Conservation (phyloP, 2,888 invertebrate species). For the Tetranychus piercei region DNA sequence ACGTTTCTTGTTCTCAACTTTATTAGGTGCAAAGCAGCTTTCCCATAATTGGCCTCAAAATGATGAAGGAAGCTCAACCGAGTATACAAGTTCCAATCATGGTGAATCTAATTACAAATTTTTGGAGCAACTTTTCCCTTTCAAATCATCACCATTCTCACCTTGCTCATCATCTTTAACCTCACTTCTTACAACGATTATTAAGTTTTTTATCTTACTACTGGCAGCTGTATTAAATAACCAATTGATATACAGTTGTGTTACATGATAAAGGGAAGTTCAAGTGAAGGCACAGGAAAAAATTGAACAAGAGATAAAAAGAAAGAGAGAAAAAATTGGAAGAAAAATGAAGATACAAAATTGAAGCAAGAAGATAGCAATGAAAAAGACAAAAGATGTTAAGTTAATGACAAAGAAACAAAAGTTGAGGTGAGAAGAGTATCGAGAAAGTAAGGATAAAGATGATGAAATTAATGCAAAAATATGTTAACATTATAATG, state of each 20-base stretch:
- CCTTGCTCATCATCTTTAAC: not conserved
- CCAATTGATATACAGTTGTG: not conserved
- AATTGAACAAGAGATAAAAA: too few relatives aligned
- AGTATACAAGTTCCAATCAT: not conserved
- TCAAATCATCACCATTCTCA: not conserved
- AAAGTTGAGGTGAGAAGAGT: too few relatives aligned
- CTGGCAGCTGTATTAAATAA: not conserved
- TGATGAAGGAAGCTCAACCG: constrained; percentile 11
- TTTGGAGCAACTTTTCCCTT: not conserved
- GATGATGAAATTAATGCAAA: too few relatives aligned
- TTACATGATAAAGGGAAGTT: not conserved
- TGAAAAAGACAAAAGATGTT: too few relatives aligned
- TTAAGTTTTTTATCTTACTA: not conserved
- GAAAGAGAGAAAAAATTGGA: too few relatives aligned
- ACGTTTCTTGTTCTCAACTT: not conserved
- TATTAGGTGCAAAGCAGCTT: constrained; percentile 1
- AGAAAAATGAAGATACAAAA: too few relatives aligned
- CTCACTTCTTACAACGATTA: not conserved
- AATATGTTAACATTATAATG: too few relatives aligned
- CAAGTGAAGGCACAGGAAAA: too few relatives aligned
- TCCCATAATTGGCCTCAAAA: constrained; percentile 10
- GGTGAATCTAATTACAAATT: not conserved
- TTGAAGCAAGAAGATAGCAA: too few relatives aligned
- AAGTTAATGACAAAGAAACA: too few relatives aligned
- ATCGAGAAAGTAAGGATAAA: too few relatives aligned